Evolutionary conservation across 1,140 invertebrate species (phyloP), one percentile per base, ranked within the genome.

Genomic region (Berghia stephanieae): DNA sequence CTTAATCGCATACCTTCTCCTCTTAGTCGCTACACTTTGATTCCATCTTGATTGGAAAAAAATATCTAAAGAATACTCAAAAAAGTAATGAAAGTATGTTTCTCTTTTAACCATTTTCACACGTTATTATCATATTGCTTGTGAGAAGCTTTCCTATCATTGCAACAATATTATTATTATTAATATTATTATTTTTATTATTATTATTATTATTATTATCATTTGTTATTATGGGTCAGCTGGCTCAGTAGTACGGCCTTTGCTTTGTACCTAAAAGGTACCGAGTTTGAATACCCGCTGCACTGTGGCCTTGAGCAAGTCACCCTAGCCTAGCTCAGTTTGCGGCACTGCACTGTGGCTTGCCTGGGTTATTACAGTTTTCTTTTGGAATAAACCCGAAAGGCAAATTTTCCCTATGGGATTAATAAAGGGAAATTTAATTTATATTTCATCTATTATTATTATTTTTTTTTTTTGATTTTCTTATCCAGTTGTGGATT

Each of bases 401-500:
- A 63, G 21, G 57, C 31, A 60, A 8, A 24, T 6, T n/a, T 24
- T 13, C 6, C 8, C 24, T 60, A 24, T 13, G 24, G 8, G 6
- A 27, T 60, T 60, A 13, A 60, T 13, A 8, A 24, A 6, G 31
- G 10, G 31, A 6, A 24, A 60, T n/a, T 60, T 13, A 27, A 13
- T n/a, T 60, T 24, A 60, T 18, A 24, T 13, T 27, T n/a, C 24
- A 8, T 13, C 8, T 60, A 60, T 8, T 60, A 13, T 60, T 60
- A 60, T 8, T 8, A 13, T 60, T 36, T 16, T 67, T 5, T 3
- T 18, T 67, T 27, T 49, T 1, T 71, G 16, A 4, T 16, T 49
- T 46, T 49, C 8, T 38, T 42, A 8, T 46, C 13, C 60, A 75
- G 73, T 36, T 75, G 3, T 75, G 73, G 73, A 63, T 75, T 27